Base-by-base conservation (phyloP, 2,113 vertebrate species). In the Boleophthalmus pectinirostris region DNA sequence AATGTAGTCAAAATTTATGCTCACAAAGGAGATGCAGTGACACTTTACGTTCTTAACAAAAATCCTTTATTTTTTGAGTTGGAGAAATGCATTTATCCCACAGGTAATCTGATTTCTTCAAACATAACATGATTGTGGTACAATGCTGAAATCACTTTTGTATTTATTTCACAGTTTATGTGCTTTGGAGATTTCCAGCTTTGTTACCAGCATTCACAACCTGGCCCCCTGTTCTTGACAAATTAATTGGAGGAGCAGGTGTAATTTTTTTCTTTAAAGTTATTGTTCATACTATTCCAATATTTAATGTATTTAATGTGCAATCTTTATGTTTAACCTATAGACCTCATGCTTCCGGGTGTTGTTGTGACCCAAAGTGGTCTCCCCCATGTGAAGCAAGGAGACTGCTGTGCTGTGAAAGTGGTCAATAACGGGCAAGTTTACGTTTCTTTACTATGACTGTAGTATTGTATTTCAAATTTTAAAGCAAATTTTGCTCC, bases 311-410 rank as follows among this genome's bases (percentile, higher is more conserved):
- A 68, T 29, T 29, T 29, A 29, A 29, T 3, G 60, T 9, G 11
- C 51, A 65, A 6, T 63, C 49, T 75, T 15, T 16, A 53, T 20
- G 64, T 51, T 68, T 43, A 77, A 15, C 61, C 82, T 88, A 61
- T 86, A 99, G 97, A 99, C 88, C 95, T 99, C 79, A 99, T 99
- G 98, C 92, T 99, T 82, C 97, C 97, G 0, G 97, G 97, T 49
- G 92, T 99, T 35, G 93, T 96, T 77, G 89, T 95, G 84, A 94
- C 96, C 80, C 86, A 94, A 81, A 77, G 82, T 81, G 97, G 97
- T 70, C 92, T 99, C 18, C 97, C 96, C 75, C 92, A 85, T 38
- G 93, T 99, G 68, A 88, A 91, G 10, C 91, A 65, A 82, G 95
- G 96, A 1, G 88, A 93, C 6, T 92, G 94, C 75, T 99, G 97